A percentile compares a stretch with the other conserved stretches of the same genome.
phyloP scores from a whole-genome alignment of 2,113 vertebrate species.

The Scartelaos histophorus region DNA sequence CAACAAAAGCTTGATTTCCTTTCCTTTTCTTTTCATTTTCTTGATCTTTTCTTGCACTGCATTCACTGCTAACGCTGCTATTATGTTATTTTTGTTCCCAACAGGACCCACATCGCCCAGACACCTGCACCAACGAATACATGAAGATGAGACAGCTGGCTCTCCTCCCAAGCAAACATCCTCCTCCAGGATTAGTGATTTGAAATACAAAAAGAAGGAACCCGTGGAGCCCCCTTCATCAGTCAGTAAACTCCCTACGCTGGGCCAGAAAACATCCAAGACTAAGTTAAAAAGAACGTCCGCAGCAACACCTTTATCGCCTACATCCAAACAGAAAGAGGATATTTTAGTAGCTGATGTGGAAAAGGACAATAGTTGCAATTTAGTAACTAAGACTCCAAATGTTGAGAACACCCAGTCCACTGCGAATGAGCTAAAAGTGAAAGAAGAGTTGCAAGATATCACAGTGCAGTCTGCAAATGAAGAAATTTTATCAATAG shows the following conservation, averaged over 20 bases:
- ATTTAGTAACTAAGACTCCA: constrained; percentile 11
- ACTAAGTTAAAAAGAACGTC: constrained; percentile 27
- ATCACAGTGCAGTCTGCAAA: background rate
- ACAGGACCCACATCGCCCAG: constrained; percentile 55
- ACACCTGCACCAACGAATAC: constrained; percentile 47
- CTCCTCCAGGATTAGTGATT: constrained; percentile 31
- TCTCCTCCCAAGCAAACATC: constrained; percentile 36
- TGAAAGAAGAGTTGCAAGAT: constrained; percentile 6
- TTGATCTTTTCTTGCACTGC: background rate
- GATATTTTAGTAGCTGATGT: background rate
- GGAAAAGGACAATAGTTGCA: constrained; percentile 1
- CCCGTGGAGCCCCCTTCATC: constrained; percentile 16
- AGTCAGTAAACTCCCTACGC: constrained; percentile 59
- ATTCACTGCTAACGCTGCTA: background rate
- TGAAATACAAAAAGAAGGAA: constrained; percentile 51
- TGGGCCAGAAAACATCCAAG: constrained; percentile 53
- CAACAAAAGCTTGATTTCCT: background rate
- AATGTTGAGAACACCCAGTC: constrained; percentile 1
- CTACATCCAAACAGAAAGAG: constrained; percentile 9
- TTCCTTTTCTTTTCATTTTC: background rate
- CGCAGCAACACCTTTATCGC: background rate
- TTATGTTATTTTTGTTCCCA: constrained; percentile 27
- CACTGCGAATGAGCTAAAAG: background rate
- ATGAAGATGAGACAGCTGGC: constrained; percentile 37
- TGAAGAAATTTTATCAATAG: constrained; percentile 15